Evolutionary conservation across 2,113 vertebrate genomes (phyloP).

Genomic region (Seriola rivoliana): DNA sequence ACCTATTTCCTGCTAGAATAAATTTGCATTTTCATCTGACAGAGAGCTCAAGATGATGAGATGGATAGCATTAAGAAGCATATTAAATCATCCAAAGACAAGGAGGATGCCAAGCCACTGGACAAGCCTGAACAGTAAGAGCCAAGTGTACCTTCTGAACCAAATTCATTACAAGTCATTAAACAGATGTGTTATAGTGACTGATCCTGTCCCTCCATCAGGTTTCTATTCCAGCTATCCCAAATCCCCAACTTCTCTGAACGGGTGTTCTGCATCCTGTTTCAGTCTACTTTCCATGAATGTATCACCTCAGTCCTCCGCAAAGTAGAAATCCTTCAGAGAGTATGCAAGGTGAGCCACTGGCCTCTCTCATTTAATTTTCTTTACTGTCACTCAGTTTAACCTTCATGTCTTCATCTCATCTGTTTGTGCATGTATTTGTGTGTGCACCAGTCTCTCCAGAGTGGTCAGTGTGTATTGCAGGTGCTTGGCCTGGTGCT

Average conservation of each 20-base stretch:
- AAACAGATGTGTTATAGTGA: slow-evolving; percentile 2
- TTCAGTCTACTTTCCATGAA: slow-evolving; percentile 95
- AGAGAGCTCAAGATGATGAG: slow-evolving; percentile 95
- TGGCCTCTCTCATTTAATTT: neutral
- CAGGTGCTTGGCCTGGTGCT: slow-evolving; percentile 92
- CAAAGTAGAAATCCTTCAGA: slow-evolving; percentile 93
- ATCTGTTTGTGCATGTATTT: slow-evolving; percentile 9
- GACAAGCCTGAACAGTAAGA: slow-evolving; percentile 98
- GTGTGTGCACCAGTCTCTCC: slow-evolving; percentile 83
- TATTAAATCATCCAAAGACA: slow-evolving; percentile 89
- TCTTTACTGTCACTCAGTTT: slow-evolving; percentile 2
- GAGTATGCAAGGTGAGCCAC: slow-evolving; percentile 89
- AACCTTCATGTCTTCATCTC: slow-evolving; percentile 19
- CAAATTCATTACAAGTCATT: neutral
- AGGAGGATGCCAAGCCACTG: slow-evolving; percentile 90
- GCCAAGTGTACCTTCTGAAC: neutral
- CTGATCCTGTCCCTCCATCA: slow-evolving; percentile 63
- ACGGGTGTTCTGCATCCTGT: slow-evolving; percentile 95
- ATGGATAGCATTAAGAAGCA: slow-evolving; percentile 93
- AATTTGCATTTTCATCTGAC: slow-evolving; percentile 55
- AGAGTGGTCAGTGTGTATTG: slow-evolving; percentile 87
- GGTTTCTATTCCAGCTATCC: slow-evolving; percentile 95
- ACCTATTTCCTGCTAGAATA: neutral
- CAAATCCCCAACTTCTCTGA: slow-evolving; percentile 96
- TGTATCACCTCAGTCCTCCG: slow-evolving; percentile 90